Percentiles rank a stretch among this genome's conserved stretches.
These are phyloP conservation scores for Micronisus gabar DNA, from an alignment of 2,113 vertebrate genomes.

Conservation along the genomic window DNA sequence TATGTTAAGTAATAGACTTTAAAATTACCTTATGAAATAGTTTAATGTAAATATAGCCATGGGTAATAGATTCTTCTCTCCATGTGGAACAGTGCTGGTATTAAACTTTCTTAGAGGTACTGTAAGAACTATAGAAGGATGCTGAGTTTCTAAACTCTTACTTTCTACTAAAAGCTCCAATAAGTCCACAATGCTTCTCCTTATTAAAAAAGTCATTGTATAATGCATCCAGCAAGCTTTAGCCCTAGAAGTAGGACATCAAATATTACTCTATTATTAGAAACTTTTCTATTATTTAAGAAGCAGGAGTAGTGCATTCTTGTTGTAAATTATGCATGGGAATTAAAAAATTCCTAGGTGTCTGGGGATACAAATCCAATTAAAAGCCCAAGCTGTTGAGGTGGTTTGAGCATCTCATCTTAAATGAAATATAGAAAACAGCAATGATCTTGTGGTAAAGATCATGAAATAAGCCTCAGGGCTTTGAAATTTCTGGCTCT, in stretches of 20 bases:
- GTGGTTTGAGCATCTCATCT: not conserved
- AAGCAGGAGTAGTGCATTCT: not conserved
- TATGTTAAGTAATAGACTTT: not conserved
- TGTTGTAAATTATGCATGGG: not conserved
- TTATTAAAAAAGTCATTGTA: not conserved
- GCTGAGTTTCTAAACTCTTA: not conserved
- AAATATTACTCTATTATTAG: not conserved
- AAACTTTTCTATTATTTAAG: constrained; percentile 30
- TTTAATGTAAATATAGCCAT: not conserved
- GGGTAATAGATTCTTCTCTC: not conserved
- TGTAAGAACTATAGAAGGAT: not conserved
- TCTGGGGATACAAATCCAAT: not conserved
- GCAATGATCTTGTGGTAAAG: not conserved
- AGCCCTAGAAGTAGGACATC: not conserved
- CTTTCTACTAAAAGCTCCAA: not conserved
- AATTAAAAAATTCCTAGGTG: not conserved
- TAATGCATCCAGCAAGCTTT: not conserved
- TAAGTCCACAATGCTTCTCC: not conserved
- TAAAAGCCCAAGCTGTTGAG: not conserved
- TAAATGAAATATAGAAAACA: not conserved
- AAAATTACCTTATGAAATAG: not conserved
- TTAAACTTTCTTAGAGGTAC: not conserved
- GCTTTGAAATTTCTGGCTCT: not conserved
- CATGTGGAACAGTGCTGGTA: not conserved
- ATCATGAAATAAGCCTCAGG: not conserved